phyloP scores from a whole-genome alignment of 1,140 invertebrate species.

The Acyrthosiphon pisum region DNA sequence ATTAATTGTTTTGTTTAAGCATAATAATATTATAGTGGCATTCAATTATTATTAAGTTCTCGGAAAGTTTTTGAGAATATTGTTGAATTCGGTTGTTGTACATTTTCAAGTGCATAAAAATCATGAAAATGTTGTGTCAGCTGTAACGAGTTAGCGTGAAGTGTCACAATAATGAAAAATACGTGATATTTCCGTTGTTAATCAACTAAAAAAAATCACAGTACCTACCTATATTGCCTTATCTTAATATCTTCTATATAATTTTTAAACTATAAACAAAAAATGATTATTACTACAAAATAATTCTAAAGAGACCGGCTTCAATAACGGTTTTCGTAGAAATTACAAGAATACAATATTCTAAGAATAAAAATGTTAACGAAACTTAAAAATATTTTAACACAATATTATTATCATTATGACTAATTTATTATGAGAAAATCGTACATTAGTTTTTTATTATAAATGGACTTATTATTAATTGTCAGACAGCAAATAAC shows the following conservation, averaged over 20 bases:
- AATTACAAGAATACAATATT: neutral
- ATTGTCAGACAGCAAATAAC: neutral
- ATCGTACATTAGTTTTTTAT: neutral
- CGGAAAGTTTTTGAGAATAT: neutral
- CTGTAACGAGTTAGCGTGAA: neutral
- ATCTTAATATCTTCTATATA: no score
- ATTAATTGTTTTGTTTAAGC: neutral
- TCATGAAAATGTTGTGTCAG: neutral
- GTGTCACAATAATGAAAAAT: neutral
- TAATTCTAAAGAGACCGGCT: neutral
- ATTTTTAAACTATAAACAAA: neutral
- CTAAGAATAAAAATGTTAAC: neutral
- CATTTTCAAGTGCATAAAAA: neutral
- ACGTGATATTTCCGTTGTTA: neutral
- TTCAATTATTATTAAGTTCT: neutral
- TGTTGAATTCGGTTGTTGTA: neutral
- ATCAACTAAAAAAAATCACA: neutral
- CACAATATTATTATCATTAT: no score
- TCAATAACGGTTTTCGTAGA: neutral
- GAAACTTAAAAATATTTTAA: neutral
- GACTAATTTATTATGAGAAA: no score
- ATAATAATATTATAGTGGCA: neutral
- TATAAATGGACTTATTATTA: no score
- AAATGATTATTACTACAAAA: neutral
- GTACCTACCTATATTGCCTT: neutral